Evolutionary conservation across 1,140 invertebrate species (phyloP), one percentile per base, ranked within the genome.

Genomic region (Magallana angulata): DNA sequence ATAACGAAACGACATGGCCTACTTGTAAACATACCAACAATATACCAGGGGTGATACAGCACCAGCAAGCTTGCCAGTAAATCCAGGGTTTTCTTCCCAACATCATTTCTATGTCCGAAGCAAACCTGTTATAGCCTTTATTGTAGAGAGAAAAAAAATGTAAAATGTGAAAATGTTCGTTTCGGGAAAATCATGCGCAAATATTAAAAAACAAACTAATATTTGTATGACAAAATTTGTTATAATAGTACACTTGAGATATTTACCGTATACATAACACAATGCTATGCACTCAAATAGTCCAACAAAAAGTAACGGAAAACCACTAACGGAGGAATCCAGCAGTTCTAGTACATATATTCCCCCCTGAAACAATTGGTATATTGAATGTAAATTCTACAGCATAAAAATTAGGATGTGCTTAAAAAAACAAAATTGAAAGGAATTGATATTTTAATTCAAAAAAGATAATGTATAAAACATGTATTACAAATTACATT

Each of bases 311-410:
- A 98, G 93, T 2, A 97, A 97, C 24, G 97, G 97, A 96, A 97
- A 98, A 91, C 97, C 98, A 68, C 97, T 97, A 0, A 97, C 97
- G 91, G 98, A 97, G 92, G 97, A 97, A 92, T 98, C 97, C 96
- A 98, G 97, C 86, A 98, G 91, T 92, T 97, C 97, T 9, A 98
- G 95, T 96, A 97, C 97, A 93, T 97, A 97, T 96, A 97, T 97
- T 7, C 97, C 97, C 91, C 97, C 94, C 93, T 93, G 88, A 59
- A 90, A 64, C 57, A 14, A 76, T 56, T 11, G 60, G n/a, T 12
- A 64, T 4, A 64, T 4, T 16, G 5, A 48, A 48, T 48, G 0
- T 48, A 48, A 2, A 48, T 48, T 48, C 36, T 48, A 48, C 36
- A 48, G 5, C 36, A 48, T 48, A 48, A 48, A 48, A 48, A 48